Conservation (phyloP, 2,888 invertebrate species). For the Galeopsomyia nigrocyanea region DNA sequence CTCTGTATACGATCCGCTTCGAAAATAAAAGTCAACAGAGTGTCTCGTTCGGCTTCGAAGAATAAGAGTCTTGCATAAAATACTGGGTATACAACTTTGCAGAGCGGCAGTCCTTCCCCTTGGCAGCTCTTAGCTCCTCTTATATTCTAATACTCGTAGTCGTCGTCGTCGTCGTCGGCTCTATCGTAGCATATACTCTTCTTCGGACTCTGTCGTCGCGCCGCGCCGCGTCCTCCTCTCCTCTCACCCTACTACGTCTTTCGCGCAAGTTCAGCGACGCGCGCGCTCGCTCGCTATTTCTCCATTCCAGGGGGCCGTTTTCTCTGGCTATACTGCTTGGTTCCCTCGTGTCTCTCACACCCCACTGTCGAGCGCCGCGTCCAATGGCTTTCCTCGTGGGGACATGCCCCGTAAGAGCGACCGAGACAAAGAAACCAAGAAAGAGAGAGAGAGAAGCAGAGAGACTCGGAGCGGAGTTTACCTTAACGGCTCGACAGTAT, state of each 20-base stretch:
- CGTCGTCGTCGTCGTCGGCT: neutral
- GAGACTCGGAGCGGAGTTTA: slow-evolving; percentile 6
- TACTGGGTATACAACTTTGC: too few species aligned
- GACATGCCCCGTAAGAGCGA: slow-evolving; percentile 15
- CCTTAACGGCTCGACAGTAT: slow-evolving; percentile 31
- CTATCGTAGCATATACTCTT: neutral
- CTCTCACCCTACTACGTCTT: neutral
- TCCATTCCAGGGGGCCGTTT: neutral
- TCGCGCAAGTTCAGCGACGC: neutral
- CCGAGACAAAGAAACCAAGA: slow-evolving; percentile 20
- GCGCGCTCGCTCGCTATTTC: neutral
- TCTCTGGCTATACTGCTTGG: neutral
- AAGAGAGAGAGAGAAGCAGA: slow-evolving; percentile 9
- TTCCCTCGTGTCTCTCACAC: slow-evolving; percentile 1
- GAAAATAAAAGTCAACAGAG: too few species aligned
- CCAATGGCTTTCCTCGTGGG: slow-evolving; percentile 9
- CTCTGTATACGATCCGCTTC: too few species aligned
- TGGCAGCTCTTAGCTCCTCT: too few species aligned
- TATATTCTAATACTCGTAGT: too few species aligned
- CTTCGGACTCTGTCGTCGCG: neutral
- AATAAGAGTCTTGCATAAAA: too few species aligned
- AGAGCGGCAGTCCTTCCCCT: too few species aligned
- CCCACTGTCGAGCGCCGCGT: neutral
- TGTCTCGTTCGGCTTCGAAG: too few species aligned
- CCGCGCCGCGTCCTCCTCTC: neutral